Base-by-base conservation (phyloP, 2,113 vertebrate species). In the Scalopus aquaticus region DNA sequence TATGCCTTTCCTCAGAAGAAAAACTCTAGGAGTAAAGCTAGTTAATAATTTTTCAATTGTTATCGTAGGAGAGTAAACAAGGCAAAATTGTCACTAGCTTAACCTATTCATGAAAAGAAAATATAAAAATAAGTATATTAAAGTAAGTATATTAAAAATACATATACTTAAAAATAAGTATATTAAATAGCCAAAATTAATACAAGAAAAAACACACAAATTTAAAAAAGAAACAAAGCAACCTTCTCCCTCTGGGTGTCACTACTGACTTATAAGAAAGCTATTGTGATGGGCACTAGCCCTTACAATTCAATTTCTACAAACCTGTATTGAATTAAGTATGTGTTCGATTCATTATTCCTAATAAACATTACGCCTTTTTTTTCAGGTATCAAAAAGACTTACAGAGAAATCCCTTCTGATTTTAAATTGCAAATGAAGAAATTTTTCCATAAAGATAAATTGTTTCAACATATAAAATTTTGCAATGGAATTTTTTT, bases 211-310 rank as follows among this genome's bases (percentile, higher is more conserved):
- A 15, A 69, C 42, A 7, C 35, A 2, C 37, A 7, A 56, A 28
- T 83, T 87, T 16, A 1, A 39, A 84, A 70, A 7, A 44, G 81
- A 92, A 76, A 72, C 35, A 85, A 91, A 0, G 42, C 80, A 92
- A 80, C 22, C 2, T 94, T 73, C 1, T 76, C 62, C 97, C 98
- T 94, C 96, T 97, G 92, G 97, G 94, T 98, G 98, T 97, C 97
- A 97, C 95, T 98, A 92, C 8, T 96, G 96, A 95, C 49, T 88
- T 89, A 70, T 16, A 91, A 92, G 51, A 97, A 72, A 93, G 6
- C 39, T 46, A 56, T 49, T 77, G 4, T 56, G 44, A 87, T 15
- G 60, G 9, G 6, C 54, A 54, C 44, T 72, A 15, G 3, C 20
- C 46, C 37, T 64, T 17, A 76, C 2, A 92, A 20, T 32, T 90